These are phyloP conservation scores for Drosophila rhopaloa DNA, from an alignment of 1,140 invertebrate genomes.

Conservation along the genomic window DNA sequence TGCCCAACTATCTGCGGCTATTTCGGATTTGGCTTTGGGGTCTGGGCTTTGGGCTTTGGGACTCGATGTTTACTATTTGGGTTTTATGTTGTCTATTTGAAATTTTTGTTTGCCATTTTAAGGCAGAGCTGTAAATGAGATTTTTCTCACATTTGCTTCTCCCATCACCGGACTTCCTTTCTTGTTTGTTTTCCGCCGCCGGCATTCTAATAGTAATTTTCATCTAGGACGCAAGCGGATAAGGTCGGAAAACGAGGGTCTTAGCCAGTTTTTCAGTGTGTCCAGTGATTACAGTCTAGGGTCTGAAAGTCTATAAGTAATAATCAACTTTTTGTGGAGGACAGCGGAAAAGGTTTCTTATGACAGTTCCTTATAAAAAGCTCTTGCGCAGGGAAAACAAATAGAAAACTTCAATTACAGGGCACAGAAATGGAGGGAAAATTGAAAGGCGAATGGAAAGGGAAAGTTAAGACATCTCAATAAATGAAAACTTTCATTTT, in stretches of 20 bases:
- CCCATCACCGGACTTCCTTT: slow-evolving; percentile 7
- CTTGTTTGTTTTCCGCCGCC: slow-evolving; percentile 28
- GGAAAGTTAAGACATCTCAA: slow-evolving; percentile 6
- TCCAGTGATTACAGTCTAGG: slow-evolving; percentile 44
- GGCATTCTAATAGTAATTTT: slow-evolving; percentile 60
- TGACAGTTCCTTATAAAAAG: slow-evolving; percentile 34
- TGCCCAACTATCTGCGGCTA: slow-evolving; percentile 47
- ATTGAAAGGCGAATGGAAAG: slow-evolving; percentile 17
- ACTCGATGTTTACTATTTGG: slow-evolving; percentile 7
- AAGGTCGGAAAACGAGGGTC: background rate
- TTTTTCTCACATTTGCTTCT: slow-evolving; percentile 54
- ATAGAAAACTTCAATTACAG: slow-evolving; percentile 54
- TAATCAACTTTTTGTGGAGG: slow-evolving; percentile 43
- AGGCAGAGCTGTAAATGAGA: slow-evolving; percentile 46
- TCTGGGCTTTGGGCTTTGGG: slow-evolving; percentile 3
- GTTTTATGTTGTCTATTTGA: slow-evolving; percentile 33
- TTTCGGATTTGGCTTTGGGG: slow-evolving; percentile 47
- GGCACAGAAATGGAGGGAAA: slow-evolving; percentile 15
- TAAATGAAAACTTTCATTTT: slow-evolving; percentile 45
- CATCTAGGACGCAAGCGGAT: slow-evolving; percentile 1
- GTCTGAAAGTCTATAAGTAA: slow-evolving; percentile 48
- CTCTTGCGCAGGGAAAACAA: slow-evolving; percentile 31
- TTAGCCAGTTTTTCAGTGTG: slow-evolving; percentile 3
- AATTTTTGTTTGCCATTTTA: slow-evolving; percentile 49
- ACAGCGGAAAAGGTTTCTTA: slow-evolving; percentile 37